Percentiles rank a stretch among this genome's conserved stretches.
These are phyloP conservation scores for Microtus oregoni DNA, from an alignment of 2,113 vertebrate genomes.

Conservation along the genomic window DNA sequence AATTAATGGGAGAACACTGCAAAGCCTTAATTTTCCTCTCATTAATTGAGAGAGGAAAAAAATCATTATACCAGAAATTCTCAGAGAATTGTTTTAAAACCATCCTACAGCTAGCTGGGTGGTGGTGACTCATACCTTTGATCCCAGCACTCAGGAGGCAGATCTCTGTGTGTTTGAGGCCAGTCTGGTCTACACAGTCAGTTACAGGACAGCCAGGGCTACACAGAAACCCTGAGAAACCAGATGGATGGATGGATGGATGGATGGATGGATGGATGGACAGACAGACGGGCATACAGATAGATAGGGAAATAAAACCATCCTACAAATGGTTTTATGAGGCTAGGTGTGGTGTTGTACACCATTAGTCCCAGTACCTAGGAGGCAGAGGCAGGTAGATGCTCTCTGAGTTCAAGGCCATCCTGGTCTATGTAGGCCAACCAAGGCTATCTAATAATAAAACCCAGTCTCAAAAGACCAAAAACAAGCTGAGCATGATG, in stretches of 20 bases:
- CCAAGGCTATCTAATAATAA: not conserved
- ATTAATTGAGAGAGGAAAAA: not conserved
- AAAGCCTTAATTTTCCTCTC: conserved; percentile 14
- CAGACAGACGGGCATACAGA: not conserved
- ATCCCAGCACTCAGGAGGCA: not conserved
- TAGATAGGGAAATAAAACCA: not conserved
- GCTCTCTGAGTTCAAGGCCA: not conserved
- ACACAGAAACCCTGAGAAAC: not conserved
- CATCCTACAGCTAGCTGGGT: not conserved
- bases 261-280: not conserved
- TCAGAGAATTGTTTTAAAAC: conserved; percentile 17
- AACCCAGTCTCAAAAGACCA: not conserved
- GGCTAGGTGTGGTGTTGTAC: not conserved
- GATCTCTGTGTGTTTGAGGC: not conserved
- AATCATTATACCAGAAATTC: not conserved
- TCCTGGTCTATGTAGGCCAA: not conserved
- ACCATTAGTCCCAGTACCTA: not conserved
- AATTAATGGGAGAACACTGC: conserved; percentile 31
- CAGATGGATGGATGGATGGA: not conserved
- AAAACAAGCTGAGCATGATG: not conserved
- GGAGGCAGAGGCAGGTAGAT: not conserved
- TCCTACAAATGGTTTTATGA: not conserved
- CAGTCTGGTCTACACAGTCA: not conserved
- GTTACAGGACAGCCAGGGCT: not conserved
- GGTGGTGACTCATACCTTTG: not conserved